A percentile compares a stretch with the other conserved stretches of the same genome.
Evolutionary conservation across 2,113 vertebrate species (phyloP).

Genomic region (Psilopogon haemacephalus): DNA sequence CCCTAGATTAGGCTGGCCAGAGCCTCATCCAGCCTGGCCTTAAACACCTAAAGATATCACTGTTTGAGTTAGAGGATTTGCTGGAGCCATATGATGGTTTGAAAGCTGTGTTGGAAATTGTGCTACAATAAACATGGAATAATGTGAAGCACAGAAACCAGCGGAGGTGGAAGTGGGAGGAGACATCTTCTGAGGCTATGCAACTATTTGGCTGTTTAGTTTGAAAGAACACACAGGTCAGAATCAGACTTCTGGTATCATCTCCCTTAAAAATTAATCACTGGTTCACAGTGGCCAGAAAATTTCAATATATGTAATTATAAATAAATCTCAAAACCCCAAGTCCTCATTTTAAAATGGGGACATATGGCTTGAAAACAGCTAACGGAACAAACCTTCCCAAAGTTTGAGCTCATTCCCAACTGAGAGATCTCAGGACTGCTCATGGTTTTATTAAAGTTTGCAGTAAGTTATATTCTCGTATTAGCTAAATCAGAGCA

Average conservation of each 20-base stretch:
- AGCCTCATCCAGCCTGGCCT: too few relatives aligned
- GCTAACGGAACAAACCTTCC: slow-evolving; percentile 28
- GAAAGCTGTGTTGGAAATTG: slow-evolving; percentile 54
- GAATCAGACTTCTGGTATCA: slow-evolving; percentile 36
- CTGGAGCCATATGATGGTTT: slow-evolving; percentile 6
- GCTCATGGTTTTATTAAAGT: too few relatives aligned
- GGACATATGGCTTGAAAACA: slow-evolving; percentile 36
- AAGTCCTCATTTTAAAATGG: slow-evolving; percentile 31
- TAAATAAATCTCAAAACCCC: slow-evolving; percentile 61
- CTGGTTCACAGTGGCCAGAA: slow-evolving; percentile 1
- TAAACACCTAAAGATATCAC: slow-evolving; percentile 4
- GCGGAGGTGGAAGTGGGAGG: slow-evolving; percentile 2
- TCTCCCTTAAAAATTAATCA: slow-evolving; percentile 44
- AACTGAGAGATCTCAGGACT: slow-evolving; percentile 22
- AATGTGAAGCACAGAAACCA: slow-evolving; percentile 36
- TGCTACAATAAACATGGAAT: slow-evolving; percentile 61
- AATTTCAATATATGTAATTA: slow-evolving; percentile 55
- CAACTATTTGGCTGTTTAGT: slow-evolving; percentile 42
- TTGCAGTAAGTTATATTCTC: too few relatives aligned
- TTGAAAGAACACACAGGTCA: slow-evolving; percentile 32
- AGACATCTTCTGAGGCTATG: slow-evolving; percentile 13
- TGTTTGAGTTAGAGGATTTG: neutral
- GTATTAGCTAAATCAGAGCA: too few relatives aligned
- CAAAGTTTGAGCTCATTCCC: slow-evolving; percentile 41
- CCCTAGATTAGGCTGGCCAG: too few relatives aligned